Conservation (phyloP, 2,888 invertebrate species). For the Thelaira solivaga region DNA sequence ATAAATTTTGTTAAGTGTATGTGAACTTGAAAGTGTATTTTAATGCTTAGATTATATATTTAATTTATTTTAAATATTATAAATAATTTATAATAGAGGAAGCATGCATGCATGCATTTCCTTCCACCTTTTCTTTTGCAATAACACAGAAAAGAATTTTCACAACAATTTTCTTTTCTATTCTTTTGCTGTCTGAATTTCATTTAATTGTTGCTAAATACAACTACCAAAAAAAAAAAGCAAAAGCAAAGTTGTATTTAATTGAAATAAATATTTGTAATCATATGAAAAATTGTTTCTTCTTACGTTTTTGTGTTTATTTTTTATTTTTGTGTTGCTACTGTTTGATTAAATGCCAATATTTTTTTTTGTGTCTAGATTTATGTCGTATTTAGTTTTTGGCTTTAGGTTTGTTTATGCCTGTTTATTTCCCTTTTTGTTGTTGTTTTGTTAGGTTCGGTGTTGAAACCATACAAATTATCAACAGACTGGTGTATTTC, state of each 20-base stretch:
- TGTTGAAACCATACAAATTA: conserved; percentile 17
- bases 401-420: background rate
- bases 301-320: no score
- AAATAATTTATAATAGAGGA: no score
- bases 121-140: background rate
- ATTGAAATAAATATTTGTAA: background rate
- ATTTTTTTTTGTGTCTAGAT: conserved; percentile 33
- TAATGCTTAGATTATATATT: no score
- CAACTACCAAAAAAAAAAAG: background rate
- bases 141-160: background rate
- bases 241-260: background rate
- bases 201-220: conserved; percentile 24
- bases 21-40: background rate
- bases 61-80: no score
- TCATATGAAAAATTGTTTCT: background rate
- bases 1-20: background rate
- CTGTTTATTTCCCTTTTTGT: background rate
- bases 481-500: no score
- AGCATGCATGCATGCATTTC: no score
- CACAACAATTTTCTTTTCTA: background rate
- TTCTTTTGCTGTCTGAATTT: conserved; percentile 1
- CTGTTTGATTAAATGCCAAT: conserved; percentile 44
- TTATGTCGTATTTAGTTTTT: conserved; percentile 28
- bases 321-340: background rate
- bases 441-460: background rate